Conservation (phyloP, 2,113 vertebrate genomes). For the Cyanistes caeruleus region DNA sequence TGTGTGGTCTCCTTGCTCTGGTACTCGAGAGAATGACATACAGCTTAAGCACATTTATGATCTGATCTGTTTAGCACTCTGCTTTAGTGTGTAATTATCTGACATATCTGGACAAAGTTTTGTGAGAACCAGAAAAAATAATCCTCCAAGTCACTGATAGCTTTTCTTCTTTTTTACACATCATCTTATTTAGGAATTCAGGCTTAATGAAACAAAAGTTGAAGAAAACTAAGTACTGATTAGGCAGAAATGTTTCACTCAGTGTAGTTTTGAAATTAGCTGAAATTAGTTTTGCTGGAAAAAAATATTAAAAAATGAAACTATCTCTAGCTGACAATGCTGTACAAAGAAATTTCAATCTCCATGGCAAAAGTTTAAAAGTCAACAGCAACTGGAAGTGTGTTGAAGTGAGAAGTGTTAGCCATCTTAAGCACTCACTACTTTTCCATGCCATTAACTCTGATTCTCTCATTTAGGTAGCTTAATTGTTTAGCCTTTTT, state of each 20-base stretch:
- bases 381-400: neutral
- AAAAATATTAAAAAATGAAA: neutral
- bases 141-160: neutral
- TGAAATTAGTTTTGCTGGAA: neutral
- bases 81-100: neutral
- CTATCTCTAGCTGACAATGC: rapidly evolving
- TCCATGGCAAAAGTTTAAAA: neutral
- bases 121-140: neutral
- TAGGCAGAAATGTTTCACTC: neutral
- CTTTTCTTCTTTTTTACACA: neutral
- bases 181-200: neutral
- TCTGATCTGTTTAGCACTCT: neutral
- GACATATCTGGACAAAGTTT: neutral
- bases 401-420: neutral
- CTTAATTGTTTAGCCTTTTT: neutral
- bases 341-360: neutral
- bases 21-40: neutral
- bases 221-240: neutral
- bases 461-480: neutral
- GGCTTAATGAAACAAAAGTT: neutral
- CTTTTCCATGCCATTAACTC: neutral
- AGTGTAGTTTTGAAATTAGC: neutral
- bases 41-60: neutral
- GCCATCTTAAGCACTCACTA: neutral
- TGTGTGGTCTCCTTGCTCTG: neutral